Evolutionary conservation across 2,113 vertebrate species (phyloP).

Genomic region (western clawed frog (Xenopus tropicalis)): DNA sequence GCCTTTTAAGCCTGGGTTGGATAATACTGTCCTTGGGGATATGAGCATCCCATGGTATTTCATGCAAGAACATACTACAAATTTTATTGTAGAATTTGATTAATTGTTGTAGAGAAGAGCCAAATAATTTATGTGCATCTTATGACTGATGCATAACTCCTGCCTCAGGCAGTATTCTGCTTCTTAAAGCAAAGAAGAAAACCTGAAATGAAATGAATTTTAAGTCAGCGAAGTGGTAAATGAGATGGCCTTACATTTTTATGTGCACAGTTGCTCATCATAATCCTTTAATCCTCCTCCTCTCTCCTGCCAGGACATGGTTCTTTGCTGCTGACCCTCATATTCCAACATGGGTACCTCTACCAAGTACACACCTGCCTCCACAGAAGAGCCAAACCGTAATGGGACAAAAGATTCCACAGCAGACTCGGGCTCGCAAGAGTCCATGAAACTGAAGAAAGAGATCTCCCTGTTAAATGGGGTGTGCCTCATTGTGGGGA

Average conservation of each 20-base stretch:
- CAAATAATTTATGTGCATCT: too few species aligned
- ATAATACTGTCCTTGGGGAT: too few species aligned
- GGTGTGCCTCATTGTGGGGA: slow-evolving; percentile 86
- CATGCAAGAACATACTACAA: too few species aligned
- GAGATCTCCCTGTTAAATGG: slow-evolving; percentile 88
- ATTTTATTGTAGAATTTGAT: too few species aligned
- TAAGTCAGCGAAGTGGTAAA: slow-evolving; percentile 1
- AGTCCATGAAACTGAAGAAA: slow-evolving; percentile 80
- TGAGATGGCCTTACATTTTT: neutral
- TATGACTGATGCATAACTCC: too few species aligned
- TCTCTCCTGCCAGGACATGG: slow-evolving; percentile 31
- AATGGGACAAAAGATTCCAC: neutral
- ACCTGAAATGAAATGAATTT: too few species aligned
- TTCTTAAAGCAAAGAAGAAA: too few species aligned
- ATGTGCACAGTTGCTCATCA: slow-evolving; percentile 1
- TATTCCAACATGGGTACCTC: slow-evolving; percentile 63
- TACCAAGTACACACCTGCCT: slow-evolving; percentile 53
- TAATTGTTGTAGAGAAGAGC: too few species aligned
- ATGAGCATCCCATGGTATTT: too few species aligned
- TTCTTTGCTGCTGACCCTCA: slow-evolving; percentile 39
- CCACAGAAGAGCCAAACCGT: slow-evolving; percentile 44
- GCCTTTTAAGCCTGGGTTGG: too few species aligned
- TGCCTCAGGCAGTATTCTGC: too few species aligned
- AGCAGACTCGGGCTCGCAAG: neutral
- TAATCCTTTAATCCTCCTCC: slow-evolving; percentile 15